Base-by-base conservation (phyloP, 1,140 invertebrate species). In the Drosophila ficusphila region DNA sequence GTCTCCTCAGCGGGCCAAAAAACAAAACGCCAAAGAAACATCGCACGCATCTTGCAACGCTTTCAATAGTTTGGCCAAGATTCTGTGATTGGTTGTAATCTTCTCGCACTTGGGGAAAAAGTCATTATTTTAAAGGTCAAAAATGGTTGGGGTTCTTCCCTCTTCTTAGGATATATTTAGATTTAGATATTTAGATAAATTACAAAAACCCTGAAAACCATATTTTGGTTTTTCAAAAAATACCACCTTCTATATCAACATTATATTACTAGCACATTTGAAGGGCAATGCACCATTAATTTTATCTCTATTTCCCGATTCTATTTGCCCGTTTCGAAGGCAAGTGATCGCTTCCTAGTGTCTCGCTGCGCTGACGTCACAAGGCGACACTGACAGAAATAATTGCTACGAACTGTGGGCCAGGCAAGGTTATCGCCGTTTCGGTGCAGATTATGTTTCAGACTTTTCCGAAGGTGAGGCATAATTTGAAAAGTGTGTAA, bases 401-500 rank as follows among this genome's bases (percentile, higher is more conserved):
- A 67, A 60, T 62, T 62, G 51, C 14, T 11, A 6, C 38, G 19
- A 38, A 21, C 8, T 6, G 4, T 23, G 9, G 16, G 29, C 6
- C 21, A 8, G 25, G 46, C 62, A 67, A 67, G 62, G 62, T 67
- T 64, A 46, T 56, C 54, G n/a, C n/a, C n/a, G 27, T 42, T 62
- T 42, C 23, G 56, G n/a, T n/a, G 38, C 57, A 62, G 58, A 62
- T 62, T 62, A 42, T 62, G 53, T 64, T 60, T 61, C 54, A 60
- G 60, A 64, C 60, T 64, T 64, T 64, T 64, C 62, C 58, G 62
- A 67, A 67, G 62, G 62, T 67, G 42, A 52, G 61, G 46, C 62
- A 64, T 67, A 52, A 67, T 67, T 67, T 36, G 18, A 65, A 65
- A 65, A 61, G 34, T 61, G 57, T 65, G 58, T 65, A 65, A 65